Base-by-base conservation (phyloP, 2,113 vertebrate species). In the Engraulis encrasicolus region DNA sequence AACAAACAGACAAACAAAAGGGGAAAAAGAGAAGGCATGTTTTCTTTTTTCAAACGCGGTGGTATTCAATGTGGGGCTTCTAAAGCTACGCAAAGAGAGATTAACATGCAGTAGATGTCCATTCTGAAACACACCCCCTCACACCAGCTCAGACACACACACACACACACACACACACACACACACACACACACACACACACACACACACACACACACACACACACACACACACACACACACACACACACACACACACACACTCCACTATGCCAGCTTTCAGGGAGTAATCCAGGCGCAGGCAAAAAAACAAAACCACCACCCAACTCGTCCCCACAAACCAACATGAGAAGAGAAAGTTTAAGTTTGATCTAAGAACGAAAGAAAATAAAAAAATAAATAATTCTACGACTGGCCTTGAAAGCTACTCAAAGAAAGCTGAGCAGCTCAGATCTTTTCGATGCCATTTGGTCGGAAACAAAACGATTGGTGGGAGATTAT, bases 1-100 rank as follows among this genome's bases (percentile, higher is more conserved):
- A 82, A 84, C 88, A 89, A 90, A 90, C 90, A 89, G 88, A 81
- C 49, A 48, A 27, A 85, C 19, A 66, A 6, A 31, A 66, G 80
- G 85, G 90, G 87, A 83, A 88, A 91, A 89, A 90, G 92, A 91
- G 88, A 87, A 49, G 58, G 52, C 23, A 85, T 85, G 79, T 79
- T 86, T 86, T n/a, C n/a, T n/a, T n/a, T n/a, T n/a, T 54, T 85
- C 52, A 81, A 90, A 87, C 92, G 88, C 81, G 85, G 81, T 83
- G 87, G 79, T 88, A 79, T 88, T 88, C 90, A 87, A 85, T 83
- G 82, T 89, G 81, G 78, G 89, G 90, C 84, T 89, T 90, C 86
- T 52, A 88, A 86, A 89, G 54, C 88, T 91, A 23, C 31, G 58
- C 23, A 11, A 5, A 23, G 2, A 66, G 58, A 66, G 58, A 66